Base-by-base conservation (phyloP, 1,140 invertebrate genomes). In the Gryllus bimaculatus region DNA sequence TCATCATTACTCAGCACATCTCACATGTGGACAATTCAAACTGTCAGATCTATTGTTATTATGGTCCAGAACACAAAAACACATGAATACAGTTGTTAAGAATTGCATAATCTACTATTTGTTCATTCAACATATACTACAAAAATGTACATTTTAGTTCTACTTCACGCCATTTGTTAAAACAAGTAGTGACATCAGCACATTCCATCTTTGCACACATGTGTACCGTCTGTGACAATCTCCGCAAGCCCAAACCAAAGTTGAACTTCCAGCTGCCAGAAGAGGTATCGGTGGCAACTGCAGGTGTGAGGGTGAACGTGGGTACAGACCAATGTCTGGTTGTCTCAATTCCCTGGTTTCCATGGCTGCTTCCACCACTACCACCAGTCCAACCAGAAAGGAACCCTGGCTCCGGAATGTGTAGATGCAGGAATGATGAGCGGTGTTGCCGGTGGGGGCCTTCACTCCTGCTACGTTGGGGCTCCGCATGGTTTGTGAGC, bases 261-360 rank as follows among this genome's bases (percentile, higher is more conserved):
- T 85, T 86, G 84, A 89, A 89, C 80, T 87, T 88, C 49, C 87
- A 85, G 75, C 85, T 85, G 49, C 85, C 81, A 26, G 82, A 84
- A 18, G 83, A 81, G 20, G 82, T 84, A 12, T 84, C 87, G 48
- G 82, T 84, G 21, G 83, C 82, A 10, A 87, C 84, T 8, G 85
- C 83, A 13, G 54, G 54, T 18, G 87, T 87, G 79, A 90, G 84
- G 8, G 86, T 86, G 79, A 90, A 87, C 20, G 85, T 86, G 39
- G 89, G 88, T 81, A 89, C 83, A n/a, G 88, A 88, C 81, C 89
- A 83, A 80, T 88, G 88, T 74, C 89, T 83, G 81, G 88, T 85
- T 18, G 80, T 75, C 85, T 78, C 81, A 83, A 47, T 81, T 82
- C 83, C 81, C 2, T 26, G 85, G 79, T 79, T 82, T 76, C 8